Conservation (phyloP, 1,140 invertebrate genomes). For the Caerostris darwini region DNA sequence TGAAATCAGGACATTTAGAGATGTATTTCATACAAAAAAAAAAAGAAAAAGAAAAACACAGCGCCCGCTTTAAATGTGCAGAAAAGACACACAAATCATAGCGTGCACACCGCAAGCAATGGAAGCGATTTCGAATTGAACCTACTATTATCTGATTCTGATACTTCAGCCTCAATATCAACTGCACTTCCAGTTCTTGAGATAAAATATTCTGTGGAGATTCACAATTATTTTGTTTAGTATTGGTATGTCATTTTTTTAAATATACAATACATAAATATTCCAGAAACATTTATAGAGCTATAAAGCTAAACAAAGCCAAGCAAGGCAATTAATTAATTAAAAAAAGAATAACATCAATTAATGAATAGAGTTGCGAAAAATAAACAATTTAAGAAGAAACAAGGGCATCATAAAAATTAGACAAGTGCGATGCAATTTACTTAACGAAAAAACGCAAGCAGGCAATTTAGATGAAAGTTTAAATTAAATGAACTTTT, state of each 20-base stretch:
- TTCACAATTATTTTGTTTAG: constrained; percentile 56
- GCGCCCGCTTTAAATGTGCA: constrained; percentile 45
- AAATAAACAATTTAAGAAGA: neutral
- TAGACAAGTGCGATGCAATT: neutral
- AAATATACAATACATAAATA: constrained; percentile 64
- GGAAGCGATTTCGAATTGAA: constrained; percentile 71
- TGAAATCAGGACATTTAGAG: constrained; percentile 2
- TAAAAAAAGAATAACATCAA: constrained; percentile 27
- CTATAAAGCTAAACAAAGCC: constrained; percentile 48
- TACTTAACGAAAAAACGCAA: neutral
- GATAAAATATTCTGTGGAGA: constrained; percentile 77
- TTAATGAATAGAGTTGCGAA: neutral
- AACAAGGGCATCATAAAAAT: constrained; percentile 63
- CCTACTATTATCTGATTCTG: constrained; percentile 76
- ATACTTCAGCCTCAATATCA: constrained; percentile 74
- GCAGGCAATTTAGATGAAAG: neutral
- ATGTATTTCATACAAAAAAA: neutral
- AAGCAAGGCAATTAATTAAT: constrained; percentile 11
- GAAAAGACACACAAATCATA: constrained; percentile 56
- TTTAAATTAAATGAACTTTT: neutral
- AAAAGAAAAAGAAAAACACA: neutral
- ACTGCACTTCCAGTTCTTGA: constrained; percentile 76
- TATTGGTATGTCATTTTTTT: constrained; percentile 29
- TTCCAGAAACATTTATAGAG: constrained; percentile 43
- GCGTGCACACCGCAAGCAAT: constrained; percentile 73